phyloP scores from a whole-genome alignment of 1,140 invertebrate species.

The Chelonus insularis region DNA sequence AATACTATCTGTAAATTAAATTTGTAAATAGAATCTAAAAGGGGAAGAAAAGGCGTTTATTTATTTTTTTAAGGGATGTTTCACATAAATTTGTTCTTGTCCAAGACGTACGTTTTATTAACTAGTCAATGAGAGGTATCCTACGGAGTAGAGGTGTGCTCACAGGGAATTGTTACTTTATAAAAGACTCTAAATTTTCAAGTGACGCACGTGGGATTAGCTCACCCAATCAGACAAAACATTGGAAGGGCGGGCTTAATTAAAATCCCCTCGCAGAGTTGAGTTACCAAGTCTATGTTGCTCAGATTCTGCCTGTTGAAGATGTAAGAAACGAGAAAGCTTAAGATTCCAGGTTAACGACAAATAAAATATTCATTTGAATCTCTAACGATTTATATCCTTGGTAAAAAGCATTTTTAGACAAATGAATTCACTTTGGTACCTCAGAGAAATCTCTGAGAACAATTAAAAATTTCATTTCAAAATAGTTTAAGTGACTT shows the following conservation, averaged over 20 bases:
- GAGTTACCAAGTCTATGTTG: constrained; percentile 40
- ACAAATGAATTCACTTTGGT: constrained; percentile 4
- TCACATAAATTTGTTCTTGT: constrained; percentile 3
- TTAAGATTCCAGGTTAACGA: constrained; percentile 7
- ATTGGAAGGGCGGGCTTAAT: constrained; percentile 60
- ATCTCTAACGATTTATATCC: constrained; percentile 10
- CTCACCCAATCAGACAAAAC: constrained; percentile 57
- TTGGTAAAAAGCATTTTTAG: constrained; percentile 13
- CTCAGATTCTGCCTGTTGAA: constrained; percentile 23
- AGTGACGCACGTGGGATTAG: constrained; percentile 44
- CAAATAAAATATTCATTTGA: constrained; percentile 21
- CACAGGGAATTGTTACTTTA: constrained; percentile 23
- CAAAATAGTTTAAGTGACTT: too few relatives aligned
- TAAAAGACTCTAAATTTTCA: constrained; percentile 48
- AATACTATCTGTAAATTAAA: too few relatives aligned
- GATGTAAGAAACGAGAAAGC: constrained; percentile 16
- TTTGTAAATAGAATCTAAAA: too few relatives aligned
- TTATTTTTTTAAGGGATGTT: too few relatives aligned
- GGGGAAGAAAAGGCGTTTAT: too few relatives aligned
- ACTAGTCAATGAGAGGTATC: constrained; percentile 16
- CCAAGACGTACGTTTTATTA: constrained; percentile 9
- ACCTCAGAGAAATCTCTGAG: neutral
- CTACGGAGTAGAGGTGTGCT: neutral
- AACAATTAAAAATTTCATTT: too few relatives aligned
- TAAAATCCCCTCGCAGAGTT: constrained; percentile 56